These are phyloP conservation scores for Lichenostomus cassidix DNA, from an alignment of 2,113 vertebrate species.

Conservation along the genomic window DNA sequence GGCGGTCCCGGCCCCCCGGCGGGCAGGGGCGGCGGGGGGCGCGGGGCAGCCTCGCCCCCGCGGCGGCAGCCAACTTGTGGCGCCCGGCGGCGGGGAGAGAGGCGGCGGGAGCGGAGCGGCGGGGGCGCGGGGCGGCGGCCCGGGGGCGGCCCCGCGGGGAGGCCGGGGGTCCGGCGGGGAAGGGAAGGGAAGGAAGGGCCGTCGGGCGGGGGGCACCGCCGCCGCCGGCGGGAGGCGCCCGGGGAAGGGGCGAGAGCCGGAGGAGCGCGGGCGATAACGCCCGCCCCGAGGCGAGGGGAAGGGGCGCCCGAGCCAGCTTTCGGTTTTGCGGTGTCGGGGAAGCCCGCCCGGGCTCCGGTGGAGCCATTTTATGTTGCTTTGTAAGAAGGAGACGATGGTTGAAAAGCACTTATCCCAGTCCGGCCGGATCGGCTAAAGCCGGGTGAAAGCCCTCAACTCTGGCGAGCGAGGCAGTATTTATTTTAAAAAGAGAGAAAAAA, in stretches of 20 bases:
- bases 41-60: too few relatives aligned
- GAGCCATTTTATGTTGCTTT: slow-evolving; percentile 64
- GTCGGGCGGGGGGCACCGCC: neutral
- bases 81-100: too few relatives aligned
- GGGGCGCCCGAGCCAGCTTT: neutral
- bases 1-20: too few relatives aligned
- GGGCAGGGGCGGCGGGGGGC: too few relatives aligned
- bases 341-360: slow-evolving; percentile 16
- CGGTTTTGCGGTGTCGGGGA: neutral
- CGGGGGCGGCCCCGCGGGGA: neutral
- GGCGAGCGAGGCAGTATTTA: slow-evolving; percentile 33
- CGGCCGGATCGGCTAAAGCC: slow-evolving; percentile 10
- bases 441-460: neutral
- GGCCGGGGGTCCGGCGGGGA: neutral
- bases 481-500: neutral
- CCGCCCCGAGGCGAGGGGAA: neutral
- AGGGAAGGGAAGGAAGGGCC: neutral
- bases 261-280: neutral
- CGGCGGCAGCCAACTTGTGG: too few relatives aligned
- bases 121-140: too few relatives aligned
- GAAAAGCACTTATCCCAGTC: slow-evolving; percentile 73
- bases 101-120: too few relatives aligned
- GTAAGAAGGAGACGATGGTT: slow-evolving; percentile 64
- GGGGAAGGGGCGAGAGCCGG: neutral
- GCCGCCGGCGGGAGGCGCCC: neutral